Conservation (phyloP, 2,888 invertebrate species). For the Apamea anceps region DNA sequence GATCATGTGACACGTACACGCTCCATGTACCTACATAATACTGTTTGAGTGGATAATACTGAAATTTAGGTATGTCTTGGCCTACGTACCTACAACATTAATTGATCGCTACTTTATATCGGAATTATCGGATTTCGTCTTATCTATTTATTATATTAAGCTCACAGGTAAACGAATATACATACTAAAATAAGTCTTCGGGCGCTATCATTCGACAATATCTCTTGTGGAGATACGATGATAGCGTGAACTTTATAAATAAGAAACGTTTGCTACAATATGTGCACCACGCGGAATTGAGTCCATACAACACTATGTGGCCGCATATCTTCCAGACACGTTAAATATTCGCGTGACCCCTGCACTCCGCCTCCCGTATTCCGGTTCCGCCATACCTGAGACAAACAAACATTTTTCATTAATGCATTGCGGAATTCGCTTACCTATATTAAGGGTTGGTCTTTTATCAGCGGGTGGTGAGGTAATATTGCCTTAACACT, state of each 20-base stretch:
- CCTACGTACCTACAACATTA: slow-evolving; percentile 53
- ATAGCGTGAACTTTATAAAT: slow-evolving; percentile 57
- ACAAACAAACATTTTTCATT: slow-evolving; percentile 73
- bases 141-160: slow-evolving; percentile 65
- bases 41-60: slow-evolving; percentile 61
- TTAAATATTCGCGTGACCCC: slow-evolving; percentile 63
- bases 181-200: slow-evolving; percentile 76
- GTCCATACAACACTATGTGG: slow-evolving; percentile 65
- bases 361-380: slow-evolving; percentile 77
- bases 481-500: background rate
- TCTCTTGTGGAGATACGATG: slow-evolving; percentile 63
- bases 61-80: slow-evolving; percentile 50
- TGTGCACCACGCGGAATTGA: slow-evolving; percentile 64
- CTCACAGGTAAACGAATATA: slow-evolving; percentile 73
- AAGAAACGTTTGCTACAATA: slow-evolving; percentile 46
- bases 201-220: slow-evolving; percentile 70
- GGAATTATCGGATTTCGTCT: slow-evolving; percentile 69
- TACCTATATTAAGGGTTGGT: background rate
- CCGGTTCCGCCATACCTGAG: slow-evolving; percentile 79
- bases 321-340: slow-evolving; percentile 58
- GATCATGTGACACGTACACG: slow-evolving; percentile 50
- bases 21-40: slow-evolving; percentile 56
- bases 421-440: background rate
- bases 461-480: background rate
- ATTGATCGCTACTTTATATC: slow-evolving; percentile 60